These are phyloP conservation scores for Scartelaos histophorus DNA, from an alignment of 2,113 vertebrate genomes.

Conservation along the genomic window DNA sequence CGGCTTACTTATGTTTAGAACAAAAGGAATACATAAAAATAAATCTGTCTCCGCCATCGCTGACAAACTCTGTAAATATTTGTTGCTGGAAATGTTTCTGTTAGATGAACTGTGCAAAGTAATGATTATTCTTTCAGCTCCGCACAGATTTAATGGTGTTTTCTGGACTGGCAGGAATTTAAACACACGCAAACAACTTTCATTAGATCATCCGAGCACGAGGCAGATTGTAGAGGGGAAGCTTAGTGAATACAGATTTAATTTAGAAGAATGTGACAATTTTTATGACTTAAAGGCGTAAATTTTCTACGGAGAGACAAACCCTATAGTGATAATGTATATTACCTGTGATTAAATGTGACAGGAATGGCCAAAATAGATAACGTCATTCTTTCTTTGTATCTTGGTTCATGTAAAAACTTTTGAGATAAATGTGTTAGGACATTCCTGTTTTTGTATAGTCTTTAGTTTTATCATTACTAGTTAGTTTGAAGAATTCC, in stretches of 20 bases:
- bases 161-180: neutral
- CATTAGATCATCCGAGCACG: neutral
- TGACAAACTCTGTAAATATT: neutral
- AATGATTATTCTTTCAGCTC: neutral
- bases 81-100: neutral
- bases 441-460: too few relatives aligned
- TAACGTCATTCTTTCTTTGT: too few relatives aligned
- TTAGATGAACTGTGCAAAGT: neutral
- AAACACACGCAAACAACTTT: neutral
- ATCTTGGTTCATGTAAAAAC: too few relatives aligned
- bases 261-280: neutral
- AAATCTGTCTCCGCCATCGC: neutral
- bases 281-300: too few relatives aligned
- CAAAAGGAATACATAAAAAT: too few relatives aligned
- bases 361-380: too few relatives aligned
- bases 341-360: too few relatives aligned
- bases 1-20: neutral
- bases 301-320: too few relatives aligned
- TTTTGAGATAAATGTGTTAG: too few relatives aligned
- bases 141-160: neutral
- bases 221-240: neutral
- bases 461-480: too few relatives aligned
- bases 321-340: too few relatives aligned
- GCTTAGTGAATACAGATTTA: neutral
- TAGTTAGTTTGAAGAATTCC: too few relatives aligned